phyloP scores from a whole-genome alignment of 2,113 vertebrate species.

The Fukomys damarensis region DNA sequence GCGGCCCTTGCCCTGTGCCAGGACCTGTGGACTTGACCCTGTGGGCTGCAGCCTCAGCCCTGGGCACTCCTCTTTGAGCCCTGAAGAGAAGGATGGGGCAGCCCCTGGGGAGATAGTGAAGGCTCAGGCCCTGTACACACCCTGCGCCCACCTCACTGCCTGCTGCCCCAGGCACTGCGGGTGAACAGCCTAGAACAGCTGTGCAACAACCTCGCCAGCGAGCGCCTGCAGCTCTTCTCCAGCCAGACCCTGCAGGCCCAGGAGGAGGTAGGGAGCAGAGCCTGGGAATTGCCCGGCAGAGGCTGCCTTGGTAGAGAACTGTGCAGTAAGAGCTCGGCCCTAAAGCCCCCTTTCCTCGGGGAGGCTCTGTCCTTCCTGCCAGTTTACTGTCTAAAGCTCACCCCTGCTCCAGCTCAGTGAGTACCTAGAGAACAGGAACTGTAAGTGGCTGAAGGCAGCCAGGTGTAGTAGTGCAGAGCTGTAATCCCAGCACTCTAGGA shows the following conservation, averaged over 20 bases:
- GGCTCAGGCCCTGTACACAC: not conserved
- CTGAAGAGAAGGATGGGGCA: not conserved
- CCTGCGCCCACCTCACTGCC: not conserved
- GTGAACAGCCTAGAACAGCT: conserved; percentile 96
- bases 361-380: not conserved
- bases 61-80: not conserved
- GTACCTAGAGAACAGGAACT: accelerated
- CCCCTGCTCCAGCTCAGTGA: not conserved
- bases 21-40: not conserved
- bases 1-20: accelerated
- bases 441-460: not conserved
- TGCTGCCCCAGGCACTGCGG: conserved; percentile 87
- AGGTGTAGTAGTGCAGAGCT: not conserved
- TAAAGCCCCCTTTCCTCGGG: not conserved
- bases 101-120: not conserved
- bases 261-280: conserved; percentile 88
- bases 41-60: not conserved
- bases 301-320: not conserved
- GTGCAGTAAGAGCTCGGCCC: not conserved
- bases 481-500: not conserved
- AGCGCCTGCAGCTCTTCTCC: conserved; percentile 92
- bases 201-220: conserved; percentile 95
- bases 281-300: not conserved
- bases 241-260: conserved; percentile 89
- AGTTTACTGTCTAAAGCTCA: not conserved